phyloP scores from a whole-genome alignment of 2,113 vertebrate species.

The Tretioscincus oriximinensis region DNA sequence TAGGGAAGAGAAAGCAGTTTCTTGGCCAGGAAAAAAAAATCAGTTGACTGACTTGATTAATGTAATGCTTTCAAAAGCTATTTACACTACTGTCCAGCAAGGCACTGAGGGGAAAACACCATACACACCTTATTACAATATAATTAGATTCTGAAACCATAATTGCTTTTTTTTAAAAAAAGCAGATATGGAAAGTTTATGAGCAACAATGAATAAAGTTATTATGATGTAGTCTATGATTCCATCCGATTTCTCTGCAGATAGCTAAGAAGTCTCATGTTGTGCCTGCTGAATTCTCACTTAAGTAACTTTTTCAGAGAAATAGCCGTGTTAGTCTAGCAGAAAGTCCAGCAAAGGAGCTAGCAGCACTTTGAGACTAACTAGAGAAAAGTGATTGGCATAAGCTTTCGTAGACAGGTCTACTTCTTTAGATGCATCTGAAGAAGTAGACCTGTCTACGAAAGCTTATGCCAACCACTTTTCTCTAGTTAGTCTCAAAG shows the following conservation, averaged over 20 bases:
- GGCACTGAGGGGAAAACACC: conserved; percentile 21
- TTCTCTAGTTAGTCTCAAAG: too few relatives aligned
- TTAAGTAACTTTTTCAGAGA: conserved; percentile 39
- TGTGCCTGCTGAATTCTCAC: conserved; percentile 56
- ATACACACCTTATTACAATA: conserved; percentile 15
- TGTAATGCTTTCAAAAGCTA: not conserved
- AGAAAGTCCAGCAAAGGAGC: too few relatives aligned
- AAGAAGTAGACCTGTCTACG: too few relatives aligned
- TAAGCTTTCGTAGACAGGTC: too few relatives aligned
- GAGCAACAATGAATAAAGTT: conserved; percentile 65
- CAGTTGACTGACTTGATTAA: conserved; percentile 9
- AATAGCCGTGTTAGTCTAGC: too few relatives aligned
- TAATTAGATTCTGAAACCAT: conserved; percentile 32
- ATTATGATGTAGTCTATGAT: conserved; percentile 65
- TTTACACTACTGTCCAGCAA: conserved; percentile 15
- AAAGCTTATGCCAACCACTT: too few relatives aligned
- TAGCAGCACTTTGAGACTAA: too few relatives aligned
- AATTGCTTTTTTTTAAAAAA: conserved; percentile 44
- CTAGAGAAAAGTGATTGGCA: too few relatives aligned
- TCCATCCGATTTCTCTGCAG: conserved; percentile 68
- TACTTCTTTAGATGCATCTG: too few relatives aligned
- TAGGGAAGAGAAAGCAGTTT: too few relatives aligned
- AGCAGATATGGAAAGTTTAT: conserved; percentile 50
- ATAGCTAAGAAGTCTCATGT: conserved; percentile 53
- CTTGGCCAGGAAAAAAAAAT: not conserved